Evolutionary conservation across 2,113 vertebrate species (phyloP), one percentile per base, ranked within the genome.

Genomic region (Pandion haliaetus): DNA sequence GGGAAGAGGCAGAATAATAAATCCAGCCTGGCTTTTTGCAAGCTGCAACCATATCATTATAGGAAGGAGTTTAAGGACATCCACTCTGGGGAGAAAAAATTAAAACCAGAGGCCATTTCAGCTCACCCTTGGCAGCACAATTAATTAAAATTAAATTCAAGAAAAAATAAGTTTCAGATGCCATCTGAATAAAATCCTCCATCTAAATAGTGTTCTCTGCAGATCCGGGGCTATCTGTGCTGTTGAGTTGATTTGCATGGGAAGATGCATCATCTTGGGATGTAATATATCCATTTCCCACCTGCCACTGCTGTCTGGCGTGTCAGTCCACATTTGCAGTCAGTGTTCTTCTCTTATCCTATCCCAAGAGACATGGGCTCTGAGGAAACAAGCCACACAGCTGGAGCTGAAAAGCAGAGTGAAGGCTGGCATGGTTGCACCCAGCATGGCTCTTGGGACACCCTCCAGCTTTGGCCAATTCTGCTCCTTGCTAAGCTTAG

Each of bases 111-210:
- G 84, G 67, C 84, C 44, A 36, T 86, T 96, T 94, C 77, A 92
- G 32, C 90, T 90, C 74, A 96, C 76, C 82, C 71, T 58, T 81
- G 79, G 71, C 91, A 96, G 86, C 67, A 83, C 20, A 42, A 94
- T 92, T 97, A 97, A 96, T 96, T 94, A 95, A 92, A 95, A 95
- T 90, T 78, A 93, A 93, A 95, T 96, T 86, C 71, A 96, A 95
- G 95, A 73, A 94, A 94, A 97, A 93, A 91, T 20, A 88, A 73
- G 58, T 83, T 96, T 95, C 44, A 44, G 67, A 94, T 94, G 72
- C 63, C 50, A 50, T 70, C 67, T 91, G 95, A 95, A 95, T 96
- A 81, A 86, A 94, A 86, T 88, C 14, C 28, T 13, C 62, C 47
- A 40, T 90, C n/a, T 85, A 71, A 90, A 62, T 1, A 59, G 38